Base-by-base conservation (phyloP, 2,113 vertebrate species). In the Oncorhynchus gorbuscha region DNA sequence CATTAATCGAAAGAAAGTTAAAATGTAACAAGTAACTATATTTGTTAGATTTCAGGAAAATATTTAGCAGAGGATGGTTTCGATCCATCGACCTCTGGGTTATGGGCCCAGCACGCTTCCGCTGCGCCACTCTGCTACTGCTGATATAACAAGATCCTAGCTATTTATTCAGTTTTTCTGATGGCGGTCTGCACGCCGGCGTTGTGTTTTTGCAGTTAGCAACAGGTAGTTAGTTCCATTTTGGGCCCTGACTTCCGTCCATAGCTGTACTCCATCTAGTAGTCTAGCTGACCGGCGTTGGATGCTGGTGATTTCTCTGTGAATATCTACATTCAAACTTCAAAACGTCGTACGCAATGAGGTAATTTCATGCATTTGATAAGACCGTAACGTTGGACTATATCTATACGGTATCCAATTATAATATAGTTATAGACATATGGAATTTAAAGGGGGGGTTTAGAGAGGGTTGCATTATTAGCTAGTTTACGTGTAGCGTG, bases 341-440 rank as follows among this genome's bases (percentile, higher is more conserved):
- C 90, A 92, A 92, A 80, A 92, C 91, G 91, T 90, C 91, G 76
- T 92, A 91, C 86, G 69, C 88, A 87, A 92, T 92, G 91, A 91
- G 91, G 91, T 91, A 74, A 68, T 5, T 48, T 13, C 45, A 45
- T 5, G 51, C 51, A 55, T 55, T 55, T 55, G 51, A 55, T 18
- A 55, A 55, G 5, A 55, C 51, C 16, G 51, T 55, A 55, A 16
- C 5, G 12, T 18, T 69, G 3, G 5, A 16, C 11, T 14, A 35
- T n/a, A 39, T 16, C 18, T 35, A 30, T 45, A 35, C 30, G 20
- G 2, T 45, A 35, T 69, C 67, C 1, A 30, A 20, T 20, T 5
- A 6, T 14, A 5, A 69, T 22, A 35, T 0, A 30, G 8, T 3
- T 11, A 75, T 2, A 39, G 3, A 0, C 4, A 18, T 9, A 24